Evolutionary conservation across 2,113 vertebrate species (phyloP), one percentile per base, ranked within the genome.

Genomic region (Carassius gibelio): DNA sequence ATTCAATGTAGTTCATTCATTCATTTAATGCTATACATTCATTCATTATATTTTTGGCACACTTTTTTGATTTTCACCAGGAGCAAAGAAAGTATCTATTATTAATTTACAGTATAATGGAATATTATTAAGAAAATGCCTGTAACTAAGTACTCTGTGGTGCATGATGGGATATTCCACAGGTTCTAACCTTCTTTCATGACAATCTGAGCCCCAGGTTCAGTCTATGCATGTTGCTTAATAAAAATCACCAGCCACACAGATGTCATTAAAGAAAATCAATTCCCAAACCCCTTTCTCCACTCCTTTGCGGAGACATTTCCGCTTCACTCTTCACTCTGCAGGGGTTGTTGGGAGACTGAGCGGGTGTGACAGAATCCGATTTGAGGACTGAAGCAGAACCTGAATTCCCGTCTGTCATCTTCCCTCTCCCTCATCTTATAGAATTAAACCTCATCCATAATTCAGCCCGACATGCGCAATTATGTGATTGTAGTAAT

Each of bases 401-500:
- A 77, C 75, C n/a, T 42, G 30, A 68, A 45, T 42, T 30, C 26
- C 66, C 30, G 19, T 68, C 81, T 78, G 50, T 81, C 85, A 64
- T 21, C 80, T 74, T 48, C 52, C n/a, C 57, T 75, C 64, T 17
- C 14, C 36, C 52, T 21, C 62, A 38, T 64, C 57, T 50, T 55
- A 57, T 42, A 75, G 75, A 71, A 66, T 84, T 81, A 88, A 87
- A 87, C 82, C 86, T 91, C 85, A 88, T 92, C 88, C 85, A 93
- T 92, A 85, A 90, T 93, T 91, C 88, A 91, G 85, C 3, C 30
- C 52, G 79, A 89, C 66, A 81, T 86, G 81, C 72, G 69, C 84
- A 91, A 90, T 91, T 90, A 91, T 88, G 86, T 64, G 75, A 81
- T 76, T 84, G 87, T 89, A 85, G 85, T 91, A 90, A 91, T 83